Conservation (phyloP, 2,888 invertebrate species). For the Sepiola atlantica region DNA sequence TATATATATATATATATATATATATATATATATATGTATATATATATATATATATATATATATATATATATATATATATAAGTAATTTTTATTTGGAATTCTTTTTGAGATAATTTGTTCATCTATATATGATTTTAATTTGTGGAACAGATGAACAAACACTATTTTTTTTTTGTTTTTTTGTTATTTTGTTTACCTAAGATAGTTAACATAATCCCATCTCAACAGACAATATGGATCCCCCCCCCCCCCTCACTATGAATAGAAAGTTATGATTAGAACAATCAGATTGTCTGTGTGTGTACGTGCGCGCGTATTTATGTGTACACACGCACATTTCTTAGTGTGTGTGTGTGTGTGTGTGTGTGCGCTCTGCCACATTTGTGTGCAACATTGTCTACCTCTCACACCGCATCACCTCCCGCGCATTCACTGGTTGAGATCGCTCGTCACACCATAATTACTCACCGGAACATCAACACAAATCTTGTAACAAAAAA, state of each 20-base stretch:
- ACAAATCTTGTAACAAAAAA: neutral
- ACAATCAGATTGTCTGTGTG: neutral
- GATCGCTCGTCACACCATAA: neutral
- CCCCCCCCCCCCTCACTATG: neutral
- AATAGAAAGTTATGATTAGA: neutral
- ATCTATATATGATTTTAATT: too few species aligned
- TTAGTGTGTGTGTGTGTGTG: neutral
- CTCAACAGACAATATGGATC: too few species aligned
- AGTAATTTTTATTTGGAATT: too few species aligned
- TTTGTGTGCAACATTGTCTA: constrained; percentile 45
- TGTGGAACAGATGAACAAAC: too few species aligned
- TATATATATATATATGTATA: too few species aligned
- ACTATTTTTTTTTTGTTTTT: too few species aligned
- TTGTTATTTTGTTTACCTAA: neutral
- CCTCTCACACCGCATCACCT: constrained; percentile 14
- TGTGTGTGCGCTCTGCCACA: constrained; percentile 32
- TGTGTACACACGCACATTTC: neutral
- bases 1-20: too few species aligned
- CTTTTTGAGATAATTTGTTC: too few species aligned
- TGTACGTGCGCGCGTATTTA: neutral
- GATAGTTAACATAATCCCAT: neutral
- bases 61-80: too few species aligned
- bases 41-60: too few species aligned
- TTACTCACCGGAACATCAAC: neutral
- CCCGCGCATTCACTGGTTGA: neutral